A percentile compares a stretch with the other conserved stretches of the same genome.
Evolutionary conservation across 92 coral and sea anemone genomes (phyloP).

Genomic region (Palythoa heliodiscus): DNA sequence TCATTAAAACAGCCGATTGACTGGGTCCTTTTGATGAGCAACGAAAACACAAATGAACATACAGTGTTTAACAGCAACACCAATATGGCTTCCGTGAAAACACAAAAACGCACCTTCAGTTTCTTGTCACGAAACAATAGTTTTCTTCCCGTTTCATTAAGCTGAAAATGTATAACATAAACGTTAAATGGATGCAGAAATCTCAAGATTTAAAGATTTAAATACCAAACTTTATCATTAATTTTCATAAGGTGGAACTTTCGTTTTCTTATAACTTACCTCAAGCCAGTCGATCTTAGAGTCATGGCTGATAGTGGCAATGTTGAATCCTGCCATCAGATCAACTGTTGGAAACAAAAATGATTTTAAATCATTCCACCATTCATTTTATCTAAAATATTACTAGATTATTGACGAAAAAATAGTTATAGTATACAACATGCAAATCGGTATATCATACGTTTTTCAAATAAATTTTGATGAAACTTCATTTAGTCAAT

Average conservation of each 20-base stretch:
- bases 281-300: constrained; percentile 99
- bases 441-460: no score
- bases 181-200: background rate
- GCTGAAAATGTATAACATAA: constrained; percentile 57
- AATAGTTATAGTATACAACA: no score
- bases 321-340: constrained; percentile 78
- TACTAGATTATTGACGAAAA: no score
- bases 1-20: background rate
- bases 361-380: background rate
- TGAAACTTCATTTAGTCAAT: no score
- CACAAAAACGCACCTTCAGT: constrained; percentile 62
- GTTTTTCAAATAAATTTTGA: no score
- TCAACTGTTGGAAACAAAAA: constrained; percentile 69
- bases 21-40: background rate
- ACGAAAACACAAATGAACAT: background rate
- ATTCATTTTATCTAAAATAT: no score
- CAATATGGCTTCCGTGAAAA: background rate
- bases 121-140: constrained; percentile 96
- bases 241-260: no score
- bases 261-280: constrained; percentile 48
- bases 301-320: constrained; percentile 93
- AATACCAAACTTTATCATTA: no score
- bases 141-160: constrained; percentile 93
- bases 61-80: background rate
- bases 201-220: background rate